Percentiles rank a stretch among this genome's conserved stretches.
Evolutionary conservation across 2,797 vertebrate species (phyloP).

Genomic region (Clarias laeviceps): DNA sequence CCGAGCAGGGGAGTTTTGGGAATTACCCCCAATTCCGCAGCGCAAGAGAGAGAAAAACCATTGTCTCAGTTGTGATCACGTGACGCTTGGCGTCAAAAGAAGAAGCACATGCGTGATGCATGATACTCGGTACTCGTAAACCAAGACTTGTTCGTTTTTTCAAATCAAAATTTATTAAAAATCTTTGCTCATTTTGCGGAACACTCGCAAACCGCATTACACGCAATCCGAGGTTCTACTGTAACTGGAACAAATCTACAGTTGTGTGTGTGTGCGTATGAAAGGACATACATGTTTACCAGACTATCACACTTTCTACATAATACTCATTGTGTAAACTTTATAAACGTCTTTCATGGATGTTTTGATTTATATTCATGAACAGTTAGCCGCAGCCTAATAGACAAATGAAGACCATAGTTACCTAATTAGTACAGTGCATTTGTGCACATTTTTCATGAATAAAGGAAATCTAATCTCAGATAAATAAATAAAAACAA

Average conservation of each 20-base stretch:
- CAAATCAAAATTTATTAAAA: too few relatives aligned
- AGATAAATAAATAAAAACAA: background rate
- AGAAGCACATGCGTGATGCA: too few relatives aligned
- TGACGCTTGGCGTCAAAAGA: too few relatives aligned
- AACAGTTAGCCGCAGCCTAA: background rate
- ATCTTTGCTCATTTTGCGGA: too few relatives aligned
- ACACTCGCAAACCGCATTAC: too few relatives aligned
- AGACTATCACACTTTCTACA: background rate
- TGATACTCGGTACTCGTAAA: too few relatives aligned
- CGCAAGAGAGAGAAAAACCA: too few relatives aligned
- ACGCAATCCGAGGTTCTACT: too few relatives aligned
- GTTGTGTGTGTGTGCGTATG: background rate
- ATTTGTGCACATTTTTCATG: background rate
- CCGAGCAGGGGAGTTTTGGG: too few relatives aligned
- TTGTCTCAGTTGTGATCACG: too few relatives aligned
- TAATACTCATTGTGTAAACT: background rate
- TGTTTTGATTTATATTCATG: background rate
- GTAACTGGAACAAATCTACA: background rate
- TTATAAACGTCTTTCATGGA: background rate
- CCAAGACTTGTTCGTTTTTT: too few relatives aligned
- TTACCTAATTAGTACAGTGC: background rate
- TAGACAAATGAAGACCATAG: background rate
- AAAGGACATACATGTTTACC: background rate
- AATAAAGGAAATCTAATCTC: background rate
- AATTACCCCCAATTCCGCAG: too few relatives aligned